phyloP scores from a whole-genome alignment of 2,888 invertebrate species.

The Apodemia zela region DNA sequence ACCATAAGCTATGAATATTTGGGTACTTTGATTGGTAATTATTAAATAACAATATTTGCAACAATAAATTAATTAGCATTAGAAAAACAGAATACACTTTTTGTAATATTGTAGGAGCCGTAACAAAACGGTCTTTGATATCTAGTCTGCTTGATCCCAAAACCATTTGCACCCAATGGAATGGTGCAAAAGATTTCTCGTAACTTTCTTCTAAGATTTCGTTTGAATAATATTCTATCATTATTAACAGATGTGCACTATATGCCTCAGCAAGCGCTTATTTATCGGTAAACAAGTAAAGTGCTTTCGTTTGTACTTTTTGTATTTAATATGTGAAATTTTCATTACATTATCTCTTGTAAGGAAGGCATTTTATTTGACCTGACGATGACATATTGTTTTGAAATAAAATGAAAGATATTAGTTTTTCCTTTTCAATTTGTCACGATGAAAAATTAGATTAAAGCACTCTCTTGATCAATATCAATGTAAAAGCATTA shows the following conservation, averaged over 20 bases:
- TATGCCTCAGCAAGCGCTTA: too few relatives aligned
- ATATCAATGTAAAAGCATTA: too few relatives aligned
- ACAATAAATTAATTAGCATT: not conserved
- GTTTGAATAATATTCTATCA: not conserved
- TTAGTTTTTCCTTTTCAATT: too few relatives aligned
- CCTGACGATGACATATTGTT: too few relatives aligned
- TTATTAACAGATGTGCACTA: not conserved
- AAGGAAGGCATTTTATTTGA: too few relatives aligned
- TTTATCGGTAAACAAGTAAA: too few relatives aligned
- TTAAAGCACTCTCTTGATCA: too few relatives aligned
- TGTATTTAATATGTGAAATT: too few relatives aligned
- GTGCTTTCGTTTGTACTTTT: too few relatives aligned
- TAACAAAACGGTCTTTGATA: not conserved
- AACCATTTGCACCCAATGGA: not conserved
- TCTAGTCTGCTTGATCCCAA: not conserved
- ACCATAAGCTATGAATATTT: not conserved
- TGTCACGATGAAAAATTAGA: too few relatives aligned
- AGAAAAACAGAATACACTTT: not conserved
- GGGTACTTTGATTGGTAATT: not conserved
- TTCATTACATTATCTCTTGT: too few relatives aligned
- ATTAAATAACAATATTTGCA: not conserved
- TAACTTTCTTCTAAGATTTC: conserved; percentile 7
- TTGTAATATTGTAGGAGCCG: not conserved
- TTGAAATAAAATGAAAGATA: too few relatives aligned
- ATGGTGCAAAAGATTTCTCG: not conserved